phyloP scores from a whole-genome alignment of 2,888 invertebrate species.

The Orthonevra nobilis region DNA sequence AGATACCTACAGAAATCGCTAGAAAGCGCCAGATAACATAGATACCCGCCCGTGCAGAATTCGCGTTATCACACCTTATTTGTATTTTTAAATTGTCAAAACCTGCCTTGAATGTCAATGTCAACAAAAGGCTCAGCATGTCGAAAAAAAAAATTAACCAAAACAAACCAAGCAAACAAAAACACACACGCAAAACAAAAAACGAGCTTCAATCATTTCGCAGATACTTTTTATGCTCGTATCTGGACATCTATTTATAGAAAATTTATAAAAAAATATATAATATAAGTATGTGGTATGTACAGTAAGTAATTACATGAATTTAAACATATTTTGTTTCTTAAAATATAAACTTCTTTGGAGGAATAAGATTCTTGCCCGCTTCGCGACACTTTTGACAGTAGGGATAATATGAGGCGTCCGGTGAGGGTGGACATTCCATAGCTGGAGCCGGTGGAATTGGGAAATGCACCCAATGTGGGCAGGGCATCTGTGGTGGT shows the following conservation, averaged over 20 bases:
- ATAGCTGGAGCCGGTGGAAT: conserved; percentile 72
- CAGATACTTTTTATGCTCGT: too few species aligned
- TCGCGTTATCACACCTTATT: too few species aligned
- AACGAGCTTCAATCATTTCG: too few species aligned
- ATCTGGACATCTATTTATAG: too few species aligned
- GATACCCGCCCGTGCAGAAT: too few species aligned
- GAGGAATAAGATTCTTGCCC: conserved; percentile 1
- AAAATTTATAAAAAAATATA: too few species aligned
- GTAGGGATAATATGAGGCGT: conserved; percentile 26
- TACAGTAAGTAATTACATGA: conserved; percentile 12
- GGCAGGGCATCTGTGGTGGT: conserved; percentile 78
- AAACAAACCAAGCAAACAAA: background rate
- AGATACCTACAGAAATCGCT: too few species aligned
- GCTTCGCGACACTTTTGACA: conserved; percentile 34
- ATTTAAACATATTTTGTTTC: too few species aligned
- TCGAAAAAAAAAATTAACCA: too few species aligned
- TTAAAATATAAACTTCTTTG: conserved; percentile 46
- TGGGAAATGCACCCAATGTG: conserved; percentile 79
- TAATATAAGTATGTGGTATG: too few species aligned
- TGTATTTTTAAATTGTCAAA: too few species aligned
- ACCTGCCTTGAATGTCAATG: conserved; percentile 17
- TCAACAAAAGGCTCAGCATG: background rate
- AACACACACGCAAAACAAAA: background rate
- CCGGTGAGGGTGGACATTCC: conserved; percentile 59
- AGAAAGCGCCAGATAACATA: too few species aligned